Evolutionary conservation across 2,888 invertebrate species (phyloP), one percentile per base, ranked within the genome.

Genomic region (Parnassius glacialis): DNA sequence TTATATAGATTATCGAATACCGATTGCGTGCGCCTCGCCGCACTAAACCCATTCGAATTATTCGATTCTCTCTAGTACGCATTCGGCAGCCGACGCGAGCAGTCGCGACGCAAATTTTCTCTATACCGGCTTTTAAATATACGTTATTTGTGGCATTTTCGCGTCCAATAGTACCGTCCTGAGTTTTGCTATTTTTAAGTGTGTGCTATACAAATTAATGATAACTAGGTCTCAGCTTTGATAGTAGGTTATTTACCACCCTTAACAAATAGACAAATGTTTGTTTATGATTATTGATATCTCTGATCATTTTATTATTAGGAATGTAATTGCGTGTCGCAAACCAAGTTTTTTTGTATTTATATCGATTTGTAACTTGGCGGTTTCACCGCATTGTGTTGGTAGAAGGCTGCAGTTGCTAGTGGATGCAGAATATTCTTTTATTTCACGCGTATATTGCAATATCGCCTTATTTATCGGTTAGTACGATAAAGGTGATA

Each of bases 21-120:
- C 69, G 61, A 62, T 62, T 83, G 85, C 86, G 84, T 87, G 87
- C 85, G 83, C 89, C 81, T 74, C 90, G 85, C 88, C 81, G 74
- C 90, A 85, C 88, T 88, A 87, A 68, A 67, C 70, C 62, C 63
- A 68, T 70, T 72, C 70, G 70, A 70, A 84, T 79, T 62, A 68
- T 70, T 72, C 70, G 70, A 70, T 84, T 79, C 77, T 78, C 75
- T 81, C 76, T 74, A 89, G 90, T 90, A 85, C 87, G 87, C 84
- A 80, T 75, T 74, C 76, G 74, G 77, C 79, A 69, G 66, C 73
- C 72, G 69, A 68, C 72, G 78, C 71, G 76, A 68, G 66, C 75
- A 80, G 75, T 76, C 81, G 84, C 78, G 70, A 71, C 68, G 64
- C 61, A 61, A 65, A 73, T 70, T 73, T 71, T 64, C 64, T 47